phyloP scores from a whole-genome alignment of 2,888 invertebrate genomes.

The Alloscopus bannaensis region DNA sequence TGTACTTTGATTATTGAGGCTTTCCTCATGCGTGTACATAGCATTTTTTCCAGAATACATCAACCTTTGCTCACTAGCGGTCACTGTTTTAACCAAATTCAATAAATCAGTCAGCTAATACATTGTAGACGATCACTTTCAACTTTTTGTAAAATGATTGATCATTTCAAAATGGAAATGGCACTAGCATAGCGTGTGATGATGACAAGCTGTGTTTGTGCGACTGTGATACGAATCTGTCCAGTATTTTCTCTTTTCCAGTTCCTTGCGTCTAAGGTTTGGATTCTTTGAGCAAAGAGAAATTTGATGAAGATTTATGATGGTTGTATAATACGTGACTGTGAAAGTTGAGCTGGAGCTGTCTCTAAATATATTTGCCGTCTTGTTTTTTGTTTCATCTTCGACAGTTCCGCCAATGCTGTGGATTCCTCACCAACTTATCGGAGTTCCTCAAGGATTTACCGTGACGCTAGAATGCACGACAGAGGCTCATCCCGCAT shows the following conservation, averaged over 20 bases:
- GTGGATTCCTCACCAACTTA: constrained; percentile 93
- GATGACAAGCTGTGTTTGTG: background rate
- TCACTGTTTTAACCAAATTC: too few species aligned
- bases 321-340: constrained; percentile 6
- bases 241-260: too few species aligned
- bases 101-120: too few species aligned
- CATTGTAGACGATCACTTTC: too few species aligned
- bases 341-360: background rate
- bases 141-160: too few species aligned
- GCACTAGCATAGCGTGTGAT: background rate
- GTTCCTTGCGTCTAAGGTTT: background rate
- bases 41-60: too few species aligned
- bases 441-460: constrained; percentile 88
- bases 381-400: constrained; percentile 69
- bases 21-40: too few species aligned
- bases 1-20: too few species aligned
- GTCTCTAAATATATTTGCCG: background rate
- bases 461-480: constrained; percentile 91
- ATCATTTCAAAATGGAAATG: background rate
- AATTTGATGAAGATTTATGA: constrained; percentile 65
- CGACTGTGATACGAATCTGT: too few species aligned
- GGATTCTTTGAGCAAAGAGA: background rate
- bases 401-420: constrained; percentile 94
- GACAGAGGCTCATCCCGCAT: constrained; percentile 93
- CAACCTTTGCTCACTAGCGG: too few species aligned